phyloP scores from a whole-genome alignment of 2,113 vertebrate species.

The Myiozetetes cayanensis region DNA sequence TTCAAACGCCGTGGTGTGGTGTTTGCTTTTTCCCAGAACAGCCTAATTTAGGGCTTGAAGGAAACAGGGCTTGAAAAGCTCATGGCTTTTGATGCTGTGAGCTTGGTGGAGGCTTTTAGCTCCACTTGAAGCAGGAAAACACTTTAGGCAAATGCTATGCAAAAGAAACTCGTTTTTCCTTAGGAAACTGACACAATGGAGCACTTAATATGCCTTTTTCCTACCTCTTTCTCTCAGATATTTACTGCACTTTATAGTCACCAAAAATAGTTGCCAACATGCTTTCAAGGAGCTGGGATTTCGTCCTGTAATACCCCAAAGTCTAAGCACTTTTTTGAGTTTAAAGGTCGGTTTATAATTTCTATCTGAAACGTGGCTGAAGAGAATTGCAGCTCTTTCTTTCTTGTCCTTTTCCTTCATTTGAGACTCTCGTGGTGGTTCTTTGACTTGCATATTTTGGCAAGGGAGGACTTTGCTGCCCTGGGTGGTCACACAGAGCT shows the following conservation, averaged over 20 bases:
- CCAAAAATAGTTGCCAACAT: neutral
- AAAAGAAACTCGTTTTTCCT: neutral
- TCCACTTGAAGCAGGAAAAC: neutral
- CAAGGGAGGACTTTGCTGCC: neutral
- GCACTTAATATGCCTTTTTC: neutral
- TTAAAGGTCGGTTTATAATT: neutral
- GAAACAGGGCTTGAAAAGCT: neutral
- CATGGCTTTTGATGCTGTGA: neutral
- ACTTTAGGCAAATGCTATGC: neutral
- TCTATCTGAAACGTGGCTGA: neutral
- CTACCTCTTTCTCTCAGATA: neutral
- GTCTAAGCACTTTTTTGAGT: neutral
- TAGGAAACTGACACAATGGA: neutral
- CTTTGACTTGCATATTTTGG: neutral
- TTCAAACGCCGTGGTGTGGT: neutral
- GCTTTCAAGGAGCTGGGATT: neutral
- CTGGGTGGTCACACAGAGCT: neutral
- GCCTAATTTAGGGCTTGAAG: neutral
- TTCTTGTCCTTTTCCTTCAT: neutral
- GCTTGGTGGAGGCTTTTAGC: neutral
- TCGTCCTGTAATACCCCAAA: neutral
- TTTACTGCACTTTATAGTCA: neutral
- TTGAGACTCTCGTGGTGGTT: neutral
- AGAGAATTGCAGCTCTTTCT: neutral
- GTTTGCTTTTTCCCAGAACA: neutral